Evolutionary conservation across 2,797 vertebrate genomes (phyloP), one percentile per base, ranked within the genome.

Genomic region (Cephalopachus bancanus): DNA sequence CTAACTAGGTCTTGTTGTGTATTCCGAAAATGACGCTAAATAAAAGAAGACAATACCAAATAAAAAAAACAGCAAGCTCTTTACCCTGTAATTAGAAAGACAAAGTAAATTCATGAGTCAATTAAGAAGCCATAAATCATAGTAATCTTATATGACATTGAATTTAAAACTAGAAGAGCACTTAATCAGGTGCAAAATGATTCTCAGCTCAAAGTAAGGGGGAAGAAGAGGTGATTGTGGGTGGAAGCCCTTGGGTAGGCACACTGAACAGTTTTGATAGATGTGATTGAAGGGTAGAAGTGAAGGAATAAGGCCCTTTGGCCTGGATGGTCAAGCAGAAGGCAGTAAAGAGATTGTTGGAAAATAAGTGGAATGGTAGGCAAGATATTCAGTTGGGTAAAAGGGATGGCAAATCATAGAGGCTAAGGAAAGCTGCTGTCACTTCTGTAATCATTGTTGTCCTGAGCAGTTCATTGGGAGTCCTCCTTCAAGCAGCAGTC

Each of bases 81-180:
- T 72, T 74, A 53, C 69, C 84, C 4, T 51, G 10, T 95, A 80
- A 79, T 96, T 93, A 93, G 64, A 89, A 94, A 87, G 88, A 91
- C 57, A 89, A 55, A 51, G 64, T 89, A 55, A 83, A 96, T 87
- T 90, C 60, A 71, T 71, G 53, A 92, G 69, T 76, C 86, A 62
- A 7, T 92, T 94, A 95, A 83, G 76, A 97, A 96, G 90, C 64
- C 5, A 33, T 89, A 81, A 64, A 89, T 94, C 83, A n/a, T 67
- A 87, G 65, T 80, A 84, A 94, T 91, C 49, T 72, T 65, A 30
- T 78, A 65, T 72, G 81, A 33, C 65, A 92, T 62, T 92, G 79
- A 67, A 79, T 87, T 85, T 91, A 67, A 96, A 96, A 90, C 57
- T 83, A 69, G 83, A 72, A 75, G 75, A 96, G 26, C 37, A 87